Evolutionary conservation across 1,140 invertebrate species (phyloP).

Genomic region (Drosophila sp.): DNA sequence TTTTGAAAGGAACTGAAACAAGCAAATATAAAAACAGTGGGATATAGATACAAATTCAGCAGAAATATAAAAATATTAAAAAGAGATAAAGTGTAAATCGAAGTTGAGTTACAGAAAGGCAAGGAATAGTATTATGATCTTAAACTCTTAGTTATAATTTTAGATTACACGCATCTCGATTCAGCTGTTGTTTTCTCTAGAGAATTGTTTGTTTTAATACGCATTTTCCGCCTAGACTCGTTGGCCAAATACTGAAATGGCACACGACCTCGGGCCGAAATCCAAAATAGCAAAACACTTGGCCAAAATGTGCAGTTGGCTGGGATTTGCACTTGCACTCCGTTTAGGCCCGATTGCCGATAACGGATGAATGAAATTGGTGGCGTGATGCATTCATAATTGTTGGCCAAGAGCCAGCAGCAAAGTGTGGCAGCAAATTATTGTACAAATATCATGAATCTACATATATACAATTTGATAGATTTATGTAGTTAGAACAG

Average conservation of each 20-base stretch:
- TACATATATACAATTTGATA: background rate
- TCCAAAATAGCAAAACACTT: slow-evolving; percentile 11
- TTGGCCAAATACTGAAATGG: slow-evolving; percentile 34
- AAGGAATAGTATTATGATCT: background rate
- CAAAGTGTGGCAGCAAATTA: slow-evolving; percentile 34
- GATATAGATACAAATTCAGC: too few species aligned
- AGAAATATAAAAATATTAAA: too few species aligned
- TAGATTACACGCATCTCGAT: background rate
- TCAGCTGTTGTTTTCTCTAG: slow-evolving; percentile 14
- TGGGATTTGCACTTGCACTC: slow-evolving; percentile 21
- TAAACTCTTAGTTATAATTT: background rate
- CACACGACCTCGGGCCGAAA: slow-evolving; percentile 46
- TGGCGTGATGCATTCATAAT: slow-evolving; percentile 8
- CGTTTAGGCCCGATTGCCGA: slow-evolving; percentile 9
- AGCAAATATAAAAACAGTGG: too few species aligned
- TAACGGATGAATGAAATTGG: slow-evolving; percentile 7
- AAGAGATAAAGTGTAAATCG: too few species aligned
- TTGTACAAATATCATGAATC: slow-evolving; percentile 1
- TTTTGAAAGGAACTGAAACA: too few species aligned
- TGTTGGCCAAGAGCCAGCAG: slow-evolving; percentile 35
- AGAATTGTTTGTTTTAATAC: slow-evolving; percentile 34
- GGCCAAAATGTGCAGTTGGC: background rate
- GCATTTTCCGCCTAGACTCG: slow-evolving; percentile 20
- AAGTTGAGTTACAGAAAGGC: too few species aligned
- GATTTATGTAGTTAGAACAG: slow-evolving; percentile 18